phyloP scores from a whole-genome alignment of 2,113 vertebrate species.

The Chunga burmeisteri region DNA sequence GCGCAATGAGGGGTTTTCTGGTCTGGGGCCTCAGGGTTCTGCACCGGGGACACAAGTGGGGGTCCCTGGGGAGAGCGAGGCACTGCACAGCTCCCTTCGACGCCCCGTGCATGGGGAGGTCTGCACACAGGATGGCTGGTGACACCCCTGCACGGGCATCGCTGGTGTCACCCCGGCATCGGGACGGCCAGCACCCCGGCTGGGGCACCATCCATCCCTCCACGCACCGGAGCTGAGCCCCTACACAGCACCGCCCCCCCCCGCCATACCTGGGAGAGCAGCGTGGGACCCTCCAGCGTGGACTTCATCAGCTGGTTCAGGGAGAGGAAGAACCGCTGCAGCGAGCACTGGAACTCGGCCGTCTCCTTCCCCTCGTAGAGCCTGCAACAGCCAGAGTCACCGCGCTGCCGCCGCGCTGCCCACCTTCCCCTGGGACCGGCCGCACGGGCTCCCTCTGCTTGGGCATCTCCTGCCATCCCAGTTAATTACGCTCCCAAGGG shows the following conservation, averaged over 20 bases:
- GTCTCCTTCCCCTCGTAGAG: slow-evolving; percentile 62
- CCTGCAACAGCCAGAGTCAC: slow-evolving; percentile 11
- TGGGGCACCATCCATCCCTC: not conserved
- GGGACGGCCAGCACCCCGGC: not conserved
- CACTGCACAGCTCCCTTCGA: rapidly evolving
- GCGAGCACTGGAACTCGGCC: not conserved
- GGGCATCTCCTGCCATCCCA: rapidly evolving
- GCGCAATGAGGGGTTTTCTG: rapidly evolving
- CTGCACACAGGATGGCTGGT: rapidly evolving
- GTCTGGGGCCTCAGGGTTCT: not conserved
- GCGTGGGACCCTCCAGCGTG: not conserved
- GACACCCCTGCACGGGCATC: not conserved
- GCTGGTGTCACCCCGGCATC: not conserved
- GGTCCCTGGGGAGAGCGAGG: not conserved
- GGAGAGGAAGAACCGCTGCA: slow-evolving; percentile 21
- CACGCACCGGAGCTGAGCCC: not conserved
- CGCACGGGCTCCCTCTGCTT: not conserved
- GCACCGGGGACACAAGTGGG: not conserved
- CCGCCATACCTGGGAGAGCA: slow-evolving; percentile 18
- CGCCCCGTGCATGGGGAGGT: rapidly evolving
- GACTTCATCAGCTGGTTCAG: slow-evolving; percentile 57
- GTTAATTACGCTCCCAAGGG: rapidly evolving
- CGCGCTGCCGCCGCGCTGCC: rapidly evolving
- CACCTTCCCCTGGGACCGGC: rapidly evolving
- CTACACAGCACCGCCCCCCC: not conserved